phyloP scores from a whole-genome alignment of 2,113 vertebrate genomes.

The Protobothrops mucrosquamatus region DNA sequence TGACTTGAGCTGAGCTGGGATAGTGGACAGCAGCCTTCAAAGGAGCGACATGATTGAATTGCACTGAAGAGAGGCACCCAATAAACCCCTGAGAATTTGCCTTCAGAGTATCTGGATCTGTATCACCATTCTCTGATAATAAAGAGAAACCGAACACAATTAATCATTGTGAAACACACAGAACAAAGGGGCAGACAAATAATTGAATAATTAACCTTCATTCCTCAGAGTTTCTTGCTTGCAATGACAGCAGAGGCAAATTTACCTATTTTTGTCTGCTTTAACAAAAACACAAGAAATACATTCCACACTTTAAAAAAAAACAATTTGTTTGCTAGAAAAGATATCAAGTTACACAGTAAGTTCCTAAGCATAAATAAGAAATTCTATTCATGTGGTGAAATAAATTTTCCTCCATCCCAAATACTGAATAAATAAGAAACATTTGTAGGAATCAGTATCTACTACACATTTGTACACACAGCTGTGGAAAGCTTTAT shows the following conservation, averaged over 20 bases:
- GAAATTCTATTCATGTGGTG: conserved; percentile 10
- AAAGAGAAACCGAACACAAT: conserved; percentile 52
- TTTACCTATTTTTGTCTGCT: conserved; percentile 19
- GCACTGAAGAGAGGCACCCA: conserved; percentile 88
- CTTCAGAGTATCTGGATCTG: conserved; percentile 78
- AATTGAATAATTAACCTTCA: conserved; percentile 48
- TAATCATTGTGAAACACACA: conserved; percentile 32
- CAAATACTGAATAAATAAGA: background rate
- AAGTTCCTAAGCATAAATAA: conserved; percentile 33
- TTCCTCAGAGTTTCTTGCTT: conserved; percentile 17
- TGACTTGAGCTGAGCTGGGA: conserved; percentile 69
- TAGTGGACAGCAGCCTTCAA: conserved; percentile 84
- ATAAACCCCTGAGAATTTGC: conserved; percentile 81
- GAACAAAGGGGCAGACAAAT: conserved; percentile 23
- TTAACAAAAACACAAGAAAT: conserved; percentile 42
- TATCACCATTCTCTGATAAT: conserved; percentile 60
- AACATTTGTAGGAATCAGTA: background rate
- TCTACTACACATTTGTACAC: background rate
- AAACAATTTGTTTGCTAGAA: background rate
- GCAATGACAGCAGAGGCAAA: conserved; percentile 35
- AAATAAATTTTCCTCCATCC: conserved; percentile 2
- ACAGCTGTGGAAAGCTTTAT: background rate
- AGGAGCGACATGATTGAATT: conserved; percentile 85
- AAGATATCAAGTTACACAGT: background rate
- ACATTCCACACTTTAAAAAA: background rate